Percentiles rank a stretch among this genome's conserved stretches.
phyloP scores from a whole-genome alignment of 2,888 invertebrate species.

The Synanthedon andrenaeformis region DNA sequence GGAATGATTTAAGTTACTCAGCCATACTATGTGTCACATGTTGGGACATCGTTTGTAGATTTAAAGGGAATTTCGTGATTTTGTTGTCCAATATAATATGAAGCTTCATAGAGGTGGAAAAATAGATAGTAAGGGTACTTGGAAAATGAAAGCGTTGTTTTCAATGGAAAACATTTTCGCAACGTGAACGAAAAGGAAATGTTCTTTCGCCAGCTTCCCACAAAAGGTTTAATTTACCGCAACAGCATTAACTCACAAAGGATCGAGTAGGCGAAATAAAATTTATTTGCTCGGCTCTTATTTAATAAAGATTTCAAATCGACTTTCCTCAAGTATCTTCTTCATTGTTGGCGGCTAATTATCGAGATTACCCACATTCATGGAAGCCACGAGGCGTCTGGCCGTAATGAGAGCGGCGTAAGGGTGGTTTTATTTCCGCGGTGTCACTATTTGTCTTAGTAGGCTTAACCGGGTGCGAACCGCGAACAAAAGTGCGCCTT shows the following conservation, averaged over 20 bases:
- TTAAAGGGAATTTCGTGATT: no score
- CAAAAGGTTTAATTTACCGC: neutral
- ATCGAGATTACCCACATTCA: constrained; percentile 16
- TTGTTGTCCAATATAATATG: no score
- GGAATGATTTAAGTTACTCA: no score
- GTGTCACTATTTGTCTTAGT: constrained; percentile 17
- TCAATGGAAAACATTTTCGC: neutral
- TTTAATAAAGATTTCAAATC: neutral
- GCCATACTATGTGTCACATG: no score
- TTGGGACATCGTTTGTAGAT: no score
- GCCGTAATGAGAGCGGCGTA: neutral
- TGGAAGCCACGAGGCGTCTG: no score
- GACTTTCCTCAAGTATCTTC: neutral
- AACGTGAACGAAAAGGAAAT: neutral
- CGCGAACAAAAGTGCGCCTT: constrained; percentile 25
- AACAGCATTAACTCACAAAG: neutral
- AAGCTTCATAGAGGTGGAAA: no score
- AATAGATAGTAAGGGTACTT: neutral
- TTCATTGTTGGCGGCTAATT: constrained; percentile 16
- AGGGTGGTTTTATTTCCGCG: neutral
- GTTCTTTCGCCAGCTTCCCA: neutral
- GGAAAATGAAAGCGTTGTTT: neutral
- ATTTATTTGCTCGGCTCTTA: neutral
- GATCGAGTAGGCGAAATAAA: neutral
- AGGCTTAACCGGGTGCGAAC: constrained; percentile 9